A percentile compares a stretch with the other conserved stretches of the same genome.
These are phyloP conservation scores for Ectemnius cavifrons DNA, from an alignment of 2,888 invertebrate genomes.

Conservation along the genomic window DNA sequence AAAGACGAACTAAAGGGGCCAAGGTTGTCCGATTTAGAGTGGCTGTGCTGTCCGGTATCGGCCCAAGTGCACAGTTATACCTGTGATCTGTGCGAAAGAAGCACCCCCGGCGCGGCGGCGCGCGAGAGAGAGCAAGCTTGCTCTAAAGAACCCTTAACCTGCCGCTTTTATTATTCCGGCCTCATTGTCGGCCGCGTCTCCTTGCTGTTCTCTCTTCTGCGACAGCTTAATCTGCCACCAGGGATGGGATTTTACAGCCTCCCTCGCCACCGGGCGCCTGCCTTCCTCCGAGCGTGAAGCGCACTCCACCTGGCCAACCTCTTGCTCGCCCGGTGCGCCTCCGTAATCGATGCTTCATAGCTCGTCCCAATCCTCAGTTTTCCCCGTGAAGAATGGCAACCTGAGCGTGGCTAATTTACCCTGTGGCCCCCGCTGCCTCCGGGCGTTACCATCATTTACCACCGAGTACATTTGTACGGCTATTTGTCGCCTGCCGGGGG, in stretches of 20 bases:
- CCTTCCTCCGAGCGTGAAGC: no score
- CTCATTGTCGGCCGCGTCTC: conserved; percentile 41
- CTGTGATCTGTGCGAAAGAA: conserved; percentile 18
- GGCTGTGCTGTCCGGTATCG: conserved; percentile 7
- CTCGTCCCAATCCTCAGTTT: conserved; percentile 16
- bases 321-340: conserved; percentile 12
- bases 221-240: conserved; percentile 61
- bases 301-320: conserved; percentile 38
- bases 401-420: conserved; percentile 20
- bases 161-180: conserved; percentile 63
- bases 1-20: conserved; percentile 31
- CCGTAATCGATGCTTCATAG: conserved; percentile 46
- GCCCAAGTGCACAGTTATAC: conserved; percentile 37
- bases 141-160: conserved; percentile 58
- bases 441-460: conserved; percentile 17
- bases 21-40: conserved; percentile 47
- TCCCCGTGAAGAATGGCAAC: conserved; percentile 12
- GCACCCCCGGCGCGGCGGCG: no score
- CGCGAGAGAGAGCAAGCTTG: neutral
- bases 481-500: conserved; percentile 7
- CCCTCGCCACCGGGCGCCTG: conserved; percentile 51
- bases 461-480: conserved; percentile 5
- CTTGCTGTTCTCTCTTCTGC: conserved; percentile 47
- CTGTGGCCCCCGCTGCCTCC: neutral
- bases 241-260: conserved; percentile 59